Conservation (phyloP, 2,888 invertebrate genomes). For the Dyspetes luteomarginatus region DNA sequence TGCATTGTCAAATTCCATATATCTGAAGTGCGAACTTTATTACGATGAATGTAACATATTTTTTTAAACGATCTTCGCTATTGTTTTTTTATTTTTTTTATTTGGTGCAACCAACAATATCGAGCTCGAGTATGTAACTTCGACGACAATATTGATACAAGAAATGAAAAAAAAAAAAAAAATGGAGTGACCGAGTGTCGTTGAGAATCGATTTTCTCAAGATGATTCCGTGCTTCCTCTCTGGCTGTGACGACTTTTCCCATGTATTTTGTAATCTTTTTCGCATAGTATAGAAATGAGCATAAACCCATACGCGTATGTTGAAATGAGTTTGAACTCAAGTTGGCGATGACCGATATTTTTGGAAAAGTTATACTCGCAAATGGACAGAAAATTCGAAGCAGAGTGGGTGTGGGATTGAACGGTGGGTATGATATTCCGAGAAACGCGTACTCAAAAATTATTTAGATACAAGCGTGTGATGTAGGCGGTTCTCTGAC, state of each 20-base stretch:
- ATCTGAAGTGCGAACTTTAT: too few relatives aligned
- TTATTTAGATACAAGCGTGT: conserved; percentile 4
- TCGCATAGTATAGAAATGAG: conserved; percentile 8
- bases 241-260: conserved; percentile 4
- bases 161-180: conserved; percentile 6
- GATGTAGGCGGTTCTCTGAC: conserved; percentile 2
- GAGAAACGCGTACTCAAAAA: too few relatives aligned
- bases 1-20: too few relatives aligned
- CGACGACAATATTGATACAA: conserved; percentile 22
- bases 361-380: not conserved
- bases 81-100: too few relatives aligned
- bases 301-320: conserved; percentile 33
- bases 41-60: too few relatives aligned
- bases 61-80: too few relatives aligned
- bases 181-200: conserved; percentile 28
- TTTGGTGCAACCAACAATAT: too few relatives aligned
- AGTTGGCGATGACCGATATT: conserved; percentile 13
- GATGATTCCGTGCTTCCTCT: conserved; percentile 40
- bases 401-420: too few relatives aligned
- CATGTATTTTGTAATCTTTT: conserved; percentile 54
- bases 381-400: too few relatives aligned
- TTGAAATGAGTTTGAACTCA: conserved; percentile 13
- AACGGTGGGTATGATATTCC: too few relatives aligned
- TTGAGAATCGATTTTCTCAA: conserved; percentile 53
- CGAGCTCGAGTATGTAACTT: too few relatives aligned